Evolutionary conservation across 1,140 invertebrate species (phyloP), one percentile per base, ranked within the genome.

Genomic region (Euglossa dilemma): DNA sequence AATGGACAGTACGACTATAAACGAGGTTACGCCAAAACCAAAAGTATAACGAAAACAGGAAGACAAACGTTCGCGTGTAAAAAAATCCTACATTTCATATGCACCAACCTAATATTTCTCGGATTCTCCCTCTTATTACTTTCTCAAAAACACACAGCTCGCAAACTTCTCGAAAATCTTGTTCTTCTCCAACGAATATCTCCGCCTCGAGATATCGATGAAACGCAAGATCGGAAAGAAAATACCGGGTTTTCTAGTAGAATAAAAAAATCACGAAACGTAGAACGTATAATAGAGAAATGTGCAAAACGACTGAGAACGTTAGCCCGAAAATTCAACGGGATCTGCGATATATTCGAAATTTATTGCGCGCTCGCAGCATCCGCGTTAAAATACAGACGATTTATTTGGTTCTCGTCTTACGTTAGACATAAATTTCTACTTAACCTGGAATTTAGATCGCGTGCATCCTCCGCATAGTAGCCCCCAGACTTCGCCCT

Each of bases 371-470:
- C 12, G 67, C 56, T 50, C 23, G 66, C 50, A 73, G 11, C 23
- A 20, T 36, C 54, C 25, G 4, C 56, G 45, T 80, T 80, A 80
- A 72, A 80, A 80, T 61, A 72, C 54, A 47, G 78, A 54, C 57
- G 70, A 80, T 80, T 80, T 80, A 80, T 74, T 80, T 54, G 78
- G 50, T 54, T 63, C 78, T 80, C 50, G 59, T 80, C 78, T 80
- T 74, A 23, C 78, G 70, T 73, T 63, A 45, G 50, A 80, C 78
- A 80, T 80, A 80, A 80, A 80, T 80, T 80, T 80, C 78, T 64
- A 74, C 70, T 80, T 63, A 74, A 80, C 78, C 78, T 63, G 70
- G 78, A 80, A 80, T 80, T 80, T 74, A 73, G 78, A 63, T 80
- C 64, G 28, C 59, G 47, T 36, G 50, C 70, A 54, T 63, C 70